Evolutionary conservation across 2,888 invertebrate species (phyloP).

Genomic region (Hofmannophila pseudospretella): DNA sequence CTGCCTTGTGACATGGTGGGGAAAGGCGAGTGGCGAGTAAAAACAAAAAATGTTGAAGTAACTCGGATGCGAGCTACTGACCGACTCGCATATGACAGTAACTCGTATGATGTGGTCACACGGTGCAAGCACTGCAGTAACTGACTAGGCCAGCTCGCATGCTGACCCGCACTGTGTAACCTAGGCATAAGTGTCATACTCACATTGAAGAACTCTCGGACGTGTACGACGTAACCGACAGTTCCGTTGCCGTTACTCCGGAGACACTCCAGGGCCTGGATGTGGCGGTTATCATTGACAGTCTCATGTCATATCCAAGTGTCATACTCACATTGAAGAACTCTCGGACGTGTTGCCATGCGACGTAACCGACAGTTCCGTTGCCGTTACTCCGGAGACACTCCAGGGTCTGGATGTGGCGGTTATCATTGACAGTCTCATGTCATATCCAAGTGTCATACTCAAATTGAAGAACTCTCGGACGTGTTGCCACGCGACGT

Average conservation of each 20-base stretch:
- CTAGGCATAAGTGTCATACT: too few species aligned
- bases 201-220: slow-evolving; percentile 68
- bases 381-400: slow-evolving; percentile 75
- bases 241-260: slow-evolving; percentile 65
- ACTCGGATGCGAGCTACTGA: too few species aligned
- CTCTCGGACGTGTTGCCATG: slow-evolving; percentile 68
- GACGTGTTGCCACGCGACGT: slow-evolving; percentile 75
- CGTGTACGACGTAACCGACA: slow-evolving; percentile 80
- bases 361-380: slow-evolving; percentile 79
- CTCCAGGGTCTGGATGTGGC: slow-evolving; percentile 60
- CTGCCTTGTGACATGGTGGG: too few species aligned
- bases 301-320: too few species aligned
- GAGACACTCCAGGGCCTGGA: slow-evolving; percentile 81
- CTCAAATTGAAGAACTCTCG: slow-evolving; percentile 70
- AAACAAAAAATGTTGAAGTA: too few species aligned
- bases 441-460: slow-evolving; percentile 5
- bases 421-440: background rate
- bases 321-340: slow-evolving; percentile 73
- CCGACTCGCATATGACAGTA: too few species aligned
- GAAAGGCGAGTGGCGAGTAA: too few species aligned
- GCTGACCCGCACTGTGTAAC: too few species aligned
- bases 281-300: slow-evolving; percentile 74
- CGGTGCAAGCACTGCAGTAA: too few species aligned
- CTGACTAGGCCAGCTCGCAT: too few species aligned
- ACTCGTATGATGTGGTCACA: too few species aligned